These are phyloP conservation scores for Hyalella azteca DNA, from an alignment of 2,888 invertebrate species.

Conservation along the genomic window DNA sequence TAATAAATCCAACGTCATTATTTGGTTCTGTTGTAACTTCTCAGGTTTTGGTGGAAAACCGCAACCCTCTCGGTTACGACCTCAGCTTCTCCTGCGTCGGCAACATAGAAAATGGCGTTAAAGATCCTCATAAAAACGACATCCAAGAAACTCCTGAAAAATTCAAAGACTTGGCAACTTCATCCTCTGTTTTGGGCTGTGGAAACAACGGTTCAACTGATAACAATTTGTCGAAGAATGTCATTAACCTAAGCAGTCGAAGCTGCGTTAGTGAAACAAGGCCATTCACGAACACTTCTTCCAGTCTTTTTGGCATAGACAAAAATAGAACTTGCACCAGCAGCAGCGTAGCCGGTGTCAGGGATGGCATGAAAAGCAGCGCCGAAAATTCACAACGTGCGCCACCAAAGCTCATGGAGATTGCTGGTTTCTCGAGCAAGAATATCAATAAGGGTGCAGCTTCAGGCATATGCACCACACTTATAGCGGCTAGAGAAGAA, in stretches of 20 bases:
- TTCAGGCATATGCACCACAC: not conserved
- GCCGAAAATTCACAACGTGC: not conserved
- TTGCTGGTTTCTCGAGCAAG: not conserved
- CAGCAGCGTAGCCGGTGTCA: not conserved
- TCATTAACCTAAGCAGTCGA: not conserved
- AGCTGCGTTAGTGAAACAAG: slow-evolving; percentile 4
- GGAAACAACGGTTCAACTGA: not conserved
- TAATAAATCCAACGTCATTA: too few relatives aligned
- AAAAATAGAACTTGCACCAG: not conserved
- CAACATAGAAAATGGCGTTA: not conserved
- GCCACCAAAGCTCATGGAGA: not conserved
- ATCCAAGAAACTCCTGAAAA: not conserved
- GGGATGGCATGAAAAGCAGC: not conserved
- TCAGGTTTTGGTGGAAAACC: slow-evolving; percentile 31
- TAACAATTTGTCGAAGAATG: not conserved
- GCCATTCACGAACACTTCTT: not conserved
- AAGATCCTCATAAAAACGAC: not conserved
- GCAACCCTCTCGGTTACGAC: slow-evolving; percentile 10
- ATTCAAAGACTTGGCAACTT: slow-evolving; percentile 3
- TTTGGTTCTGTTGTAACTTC: too few relatives aligned
- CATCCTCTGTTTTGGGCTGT: not conserved
- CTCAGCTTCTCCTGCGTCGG: not conserved
- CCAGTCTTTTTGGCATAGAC: not conserved
- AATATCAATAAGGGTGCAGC: not conserved
- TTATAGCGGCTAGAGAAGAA: not conserved